phyloP scores from a whole-genome alignment of 2,888 invertebrate genomes.

The Cataglyphis livida region DNA sequence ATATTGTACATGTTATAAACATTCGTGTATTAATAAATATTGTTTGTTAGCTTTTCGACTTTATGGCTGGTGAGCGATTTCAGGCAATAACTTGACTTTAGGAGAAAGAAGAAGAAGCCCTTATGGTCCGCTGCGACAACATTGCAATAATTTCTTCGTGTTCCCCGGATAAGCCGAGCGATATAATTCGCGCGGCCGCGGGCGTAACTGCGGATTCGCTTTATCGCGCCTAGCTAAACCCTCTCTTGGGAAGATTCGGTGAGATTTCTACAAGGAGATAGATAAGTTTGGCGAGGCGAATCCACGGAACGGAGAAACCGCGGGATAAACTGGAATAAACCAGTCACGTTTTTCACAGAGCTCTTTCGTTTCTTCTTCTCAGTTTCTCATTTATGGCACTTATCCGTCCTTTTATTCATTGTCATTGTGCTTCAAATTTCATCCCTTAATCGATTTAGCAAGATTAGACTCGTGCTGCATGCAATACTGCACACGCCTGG shows the following conservation, averaged over 20 bases:
- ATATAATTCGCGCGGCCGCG: conserved; percentile 56
- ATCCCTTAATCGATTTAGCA: conserved; percentile 31
- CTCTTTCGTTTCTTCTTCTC: conserved; percentile 11
- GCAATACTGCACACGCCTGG: too few species aligned
- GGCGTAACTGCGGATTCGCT: conserved; percentile 57
- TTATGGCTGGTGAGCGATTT: not conserved
- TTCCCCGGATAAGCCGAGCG: conserved; percentile 44
- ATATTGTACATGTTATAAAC: not conserved
- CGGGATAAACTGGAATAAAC: conserved; percentile 62
- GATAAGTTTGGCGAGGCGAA: conserved; percentile 66
- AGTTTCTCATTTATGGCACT: not conserved
- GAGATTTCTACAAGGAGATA: conserved; percentile 70
- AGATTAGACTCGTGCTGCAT: not conserved
- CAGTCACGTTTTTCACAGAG: conserved; percentile 67
- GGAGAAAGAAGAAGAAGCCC: not conserved
- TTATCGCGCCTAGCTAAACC: conserved; percentile 67
- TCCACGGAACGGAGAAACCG: conserved; percentile 44
- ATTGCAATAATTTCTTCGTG: conserved; percentile 52
- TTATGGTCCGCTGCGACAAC: not conserved
- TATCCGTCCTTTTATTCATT: conserved; percentile 26
- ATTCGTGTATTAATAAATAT: not conserved
- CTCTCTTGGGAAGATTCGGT: conserved; percentile 65
- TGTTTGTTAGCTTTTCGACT: not conserved
- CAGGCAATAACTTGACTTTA: not conserved
- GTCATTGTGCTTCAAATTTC: conserved; percentile 14